Evolutionary conservation across 2,888 invertebrate species (phyloP), one percentile per base, ranked within the genome.

Genomic region (Netelia inedita): DNA sequence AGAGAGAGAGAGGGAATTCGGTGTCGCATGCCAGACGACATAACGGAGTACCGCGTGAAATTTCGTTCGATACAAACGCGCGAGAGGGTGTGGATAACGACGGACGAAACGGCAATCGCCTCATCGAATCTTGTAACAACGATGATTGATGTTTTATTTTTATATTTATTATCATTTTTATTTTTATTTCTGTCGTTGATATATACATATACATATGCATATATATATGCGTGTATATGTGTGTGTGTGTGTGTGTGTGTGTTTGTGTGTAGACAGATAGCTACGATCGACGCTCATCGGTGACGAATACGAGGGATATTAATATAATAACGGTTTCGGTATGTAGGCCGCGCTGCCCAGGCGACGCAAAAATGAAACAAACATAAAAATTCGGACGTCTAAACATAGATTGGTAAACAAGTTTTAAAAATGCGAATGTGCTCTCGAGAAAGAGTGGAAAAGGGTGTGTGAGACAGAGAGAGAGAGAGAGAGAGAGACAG

Each of bases 351-450:
- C 35, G 59, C 57, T 41, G 65, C 43, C 59, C 59, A 41, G 59
- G 55, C 28, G 59, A 65, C 57, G 69, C 57, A 74, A 74, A 61
- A 55, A 53, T 53, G 46, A 68, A 43, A 72, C 57, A 19, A 55
- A 57, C 14, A 59, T 55, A 59, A 78, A 82, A 72, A 83, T 53
- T 53, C 66, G 59, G 61, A 59, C 21, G 23, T 72, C 63, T 57
- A 69, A 81, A 84, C 43, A 79, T 83, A 74, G 71, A 65, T 59
- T 28, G 74, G 68, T 73, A 81, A 79, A 81, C 57, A 74, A 76
- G 41, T 73, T 14, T 69, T 59, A 50, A 63, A 46, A 73, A 21
- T 74, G 28, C 63, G 35, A 76, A 57, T 63, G 19, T 69, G 50
- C 61, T 59, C 35, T 63, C 28, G 41, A 46, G 57, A 50, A 63